phyloP scores from a whole-genome alignment of 2,888 invertebrate genomes.

The Dendrolimus houi region DNA sequence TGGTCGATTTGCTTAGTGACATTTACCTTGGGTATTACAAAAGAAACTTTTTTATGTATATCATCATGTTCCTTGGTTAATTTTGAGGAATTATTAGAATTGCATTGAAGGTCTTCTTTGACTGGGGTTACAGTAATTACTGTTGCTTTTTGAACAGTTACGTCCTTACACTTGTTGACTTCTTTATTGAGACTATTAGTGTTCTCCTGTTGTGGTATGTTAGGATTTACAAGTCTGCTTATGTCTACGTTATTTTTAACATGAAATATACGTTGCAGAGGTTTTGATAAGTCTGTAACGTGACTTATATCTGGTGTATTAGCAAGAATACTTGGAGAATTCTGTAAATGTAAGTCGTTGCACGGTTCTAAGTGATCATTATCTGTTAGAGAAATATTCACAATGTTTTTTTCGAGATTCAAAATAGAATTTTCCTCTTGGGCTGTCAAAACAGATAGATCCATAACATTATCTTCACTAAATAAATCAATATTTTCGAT shows the following conservation, averaged over 20 bases:
- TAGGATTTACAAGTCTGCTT: too few relatives aligned
- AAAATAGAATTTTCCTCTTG: neutral
- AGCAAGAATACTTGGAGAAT: neutral
- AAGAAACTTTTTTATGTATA: neutral
- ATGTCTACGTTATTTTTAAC: too few relatives aligned
- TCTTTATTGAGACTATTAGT: too few relatives aligned
- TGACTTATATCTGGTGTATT: neutral
- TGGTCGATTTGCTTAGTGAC: too few relatives aligned
- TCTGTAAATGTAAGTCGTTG: neutral
- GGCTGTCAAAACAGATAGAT: neutral
- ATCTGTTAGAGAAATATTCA: constrained; percentile 18
- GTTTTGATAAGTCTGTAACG: too few relatives aligned
- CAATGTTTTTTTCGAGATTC: constrained; percentile 13
- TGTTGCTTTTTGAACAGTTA: too few relatives aligned
- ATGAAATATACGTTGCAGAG: too few relatives aligned
- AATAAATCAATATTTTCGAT: constrained; percentile 17
- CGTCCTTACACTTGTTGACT: too few relatives aligned
- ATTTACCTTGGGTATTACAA: neutral
- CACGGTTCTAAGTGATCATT: constrained; percentile 1
- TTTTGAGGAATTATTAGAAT: too few relatives aligned
- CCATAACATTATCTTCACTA: constrained; percentile 4
- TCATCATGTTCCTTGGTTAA: neutral
- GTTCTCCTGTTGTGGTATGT: too few relatives aligned
- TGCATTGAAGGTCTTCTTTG: too few relatives aligned
- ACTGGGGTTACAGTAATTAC: too few relatives aligned